Conservation (phyloP, 1,140 invertebrate species). For the Pogonus chalceus region DNA sequence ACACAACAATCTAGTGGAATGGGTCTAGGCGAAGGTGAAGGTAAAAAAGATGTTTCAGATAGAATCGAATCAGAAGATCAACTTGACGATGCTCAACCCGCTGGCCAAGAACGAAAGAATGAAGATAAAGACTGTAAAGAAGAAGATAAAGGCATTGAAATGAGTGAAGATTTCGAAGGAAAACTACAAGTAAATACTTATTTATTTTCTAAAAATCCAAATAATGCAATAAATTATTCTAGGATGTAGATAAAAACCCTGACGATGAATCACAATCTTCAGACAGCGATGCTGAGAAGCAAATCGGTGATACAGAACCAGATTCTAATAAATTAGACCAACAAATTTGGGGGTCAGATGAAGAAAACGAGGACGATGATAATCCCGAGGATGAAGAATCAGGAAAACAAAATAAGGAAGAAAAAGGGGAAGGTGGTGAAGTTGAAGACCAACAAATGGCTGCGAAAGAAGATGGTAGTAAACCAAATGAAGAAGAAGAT, state of each 20-base stretch:
- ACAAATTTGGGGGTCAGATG: conserved; percentile 83
- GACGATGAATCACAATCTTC: conserved; percentile 55
- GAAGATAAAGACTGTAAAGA: conserved; percentile 76
- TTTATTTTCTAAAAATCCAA: not conserved
- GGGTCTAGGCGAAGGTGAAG: conserved; percentile 88
- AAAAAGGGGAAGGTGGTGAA: conserved; percentile 34
- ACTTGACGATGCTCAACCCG: conserved; percentile 74
- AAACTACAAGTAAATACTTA: conserved; percentile 43
- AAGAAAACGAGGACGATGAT: conserved; percentile 57
- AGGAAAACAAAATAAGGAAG: conserved; percentile 49
- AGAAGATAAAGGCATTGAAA: conserved; percentile 89
- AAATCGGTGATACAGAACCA: conserved; percentile 89
- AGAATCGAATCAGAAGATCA: conserved; percentile 88
- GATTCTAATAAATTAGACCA: conserved; percentile 68
- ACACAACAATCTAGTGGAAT: conserved; percentile 51
- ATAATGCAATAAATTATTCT: conserved; percentile 12
- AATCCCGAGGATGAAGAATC: conserved; percentile 56
- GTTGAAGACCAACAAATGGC: conserved; percentile 42
- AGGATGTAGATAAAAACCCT: conserved; percentile 64
- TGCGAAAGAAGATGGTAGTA: conserved; percentile 47
- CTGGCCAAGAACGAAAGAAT: conserved; percentile 57
- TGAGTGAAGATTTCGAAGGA: conserved; percentile 86
- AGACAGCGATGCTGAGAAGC: conserved; percentile 75
- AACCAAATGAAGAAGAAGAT: conserved; percentile 40
- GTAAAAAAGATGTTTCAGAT: conserved; percentile 90